A percentile compares a stretch with the other conserved stretches of the same genome.
Evolutionary conservation across 2,113 vertebrate species (phyloP).

Genomic region (Lethenteron reissneri): DNA sequence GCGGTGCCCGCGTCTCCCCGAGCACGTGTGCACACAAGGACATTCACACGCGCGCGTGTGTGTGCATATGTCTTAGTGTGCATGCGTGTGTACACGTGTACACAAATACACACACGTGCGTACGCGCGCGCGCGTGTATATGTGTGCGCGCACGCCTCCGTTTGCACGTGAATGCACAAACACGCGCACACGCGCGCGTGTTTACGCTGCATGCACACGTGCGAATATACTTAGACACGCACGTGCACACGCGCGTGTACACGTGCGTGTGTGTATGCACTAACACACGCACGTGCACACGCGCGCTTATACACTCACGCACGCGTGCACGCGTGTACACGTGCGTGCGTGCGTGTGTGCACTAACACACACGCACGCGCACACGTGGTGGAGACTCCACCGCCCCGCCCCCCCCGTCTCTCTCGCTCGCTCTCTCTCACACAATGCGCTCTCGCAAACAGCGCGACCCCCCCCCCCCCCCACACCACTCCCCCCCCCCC

Average conservation of each 20-base stretch:
- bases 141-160: neutral
- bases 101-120: neutral
- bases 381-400: neutral
- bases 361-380: neutral
- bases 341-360: neutral
- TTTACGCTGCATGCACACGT: neutral
- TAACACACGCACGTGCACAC: too few relatives aligned
- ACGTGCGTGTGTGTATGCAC: neutral
- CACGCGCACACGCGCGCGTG: neutral
- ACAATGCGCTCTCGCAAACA: too few relatives aligned
- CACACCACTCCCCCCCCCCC: too few relatives aligned
- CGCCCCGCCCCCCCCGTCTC: too few relatives aligned
- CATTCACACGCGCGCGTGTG: neutral
- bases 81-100: neutral
- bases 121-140: neutral
- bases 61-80: neutral
- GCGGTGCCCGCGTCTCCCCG: too few relatives aligned
- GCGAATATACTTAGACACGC: neutral
- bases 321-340: too few relatives aligned
- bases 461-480: too few relatives aligned
- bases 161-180: neutral
- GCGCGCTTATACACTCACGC: too few relatives aligned
- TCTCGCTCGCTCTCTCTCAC: too few relatives aligned
- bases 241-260: neutral
- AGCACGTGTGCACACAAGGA: too few relatives aligned